Evolutionary conservation across 2,113 vertebrate genomes (phyloP).

Genomic region (Salvelinus fontinalis): DNA sequence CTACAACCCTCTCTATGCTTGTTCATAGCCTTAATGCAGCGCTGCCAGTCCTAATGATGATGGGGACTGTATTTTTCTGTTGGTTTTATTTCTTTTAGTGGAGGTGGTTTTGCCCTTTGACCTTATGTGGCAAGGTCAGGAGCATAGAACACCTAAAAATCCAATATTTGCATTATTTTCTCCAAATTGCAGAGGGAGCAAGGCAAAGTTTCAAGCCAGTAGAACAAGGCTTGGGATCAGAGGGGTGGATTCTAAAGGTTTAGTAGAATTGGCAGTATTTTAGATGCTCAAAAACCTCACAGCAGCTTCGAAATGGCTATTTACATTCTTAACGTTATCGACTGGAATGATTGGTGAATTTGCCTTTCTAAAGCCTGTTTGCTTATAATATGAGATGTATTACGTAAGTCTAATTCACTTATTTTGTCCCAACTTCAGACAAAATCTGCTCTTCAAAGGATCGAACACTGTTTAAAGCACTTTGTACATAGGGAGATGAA

Average conservation of each 20-base stretch:
- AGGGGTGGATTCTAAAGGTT: not conserved
- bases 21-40: constrained; percentile 58
- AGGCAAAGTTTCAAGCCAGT: not conserved
- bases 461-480: constrained; percentile 54
- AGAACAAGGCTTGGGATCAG: not conserved
- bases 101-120: not conserved
- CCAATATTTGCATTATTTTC: not conserved
- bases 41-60: not conserved
- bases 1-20: constrained; percentile 31
- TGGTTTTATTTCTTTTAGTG: not conserved
- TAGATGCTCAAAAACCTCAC: not conserved
- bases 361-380: not conserved
- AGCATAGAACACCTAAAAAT: not conserved
- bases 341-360: constrained; percentile 4
- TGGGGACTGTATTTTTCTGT: constrained; percentile 13
- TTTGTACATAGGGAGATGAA: constrained; percentile 59
- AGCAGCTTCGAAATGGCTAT: not conserved
- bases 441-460: constrained; percentile 30
- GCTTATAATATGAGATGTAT: not conserved
- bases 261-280: not conserved
- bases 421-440: not conserved
- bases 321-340: not conserved
- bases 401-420: not conserved
- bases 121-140: not conserved
- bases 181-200: not conserved